phyloP scores from a whole-genome alignment of 2,113 vertebrate genomes.

The Sinocyclocheilus anophthalmus region DNA sequence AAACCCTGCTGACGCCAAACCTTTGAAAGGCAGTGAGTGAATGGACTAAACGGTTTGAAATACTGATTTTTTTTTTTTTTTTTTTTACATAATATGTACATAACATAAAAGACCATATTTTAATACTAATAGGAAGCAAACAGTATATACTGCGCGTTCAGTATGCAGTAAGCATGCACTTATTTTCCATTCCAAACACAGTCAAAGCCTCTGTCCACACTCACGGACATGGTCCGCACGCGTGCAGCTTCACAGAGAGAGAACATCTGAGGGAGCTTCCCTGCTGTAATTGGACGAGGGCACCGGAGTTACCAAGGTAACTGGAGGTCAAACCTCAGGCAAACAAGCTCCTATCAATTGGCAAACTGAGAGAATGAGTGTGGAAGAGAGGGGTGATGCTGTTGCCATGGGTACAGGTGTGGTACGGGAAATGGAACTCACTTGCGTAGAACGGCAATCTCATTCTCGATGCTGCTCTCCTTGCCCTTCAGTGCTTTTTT shows the following conservation, averaged over 20 bases:
- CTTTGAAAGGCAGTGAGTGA: neutral
- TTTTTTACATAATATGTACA: neutral
- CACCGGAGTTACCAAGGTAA: slow-evolving; percentile 37
- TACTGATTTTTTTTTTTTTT: too few relatives aligned
- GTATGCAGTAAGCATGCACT: neutral
- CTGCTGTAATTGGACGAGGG: slow-evolving; percentile 30
- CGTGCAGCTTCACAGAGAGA: neutral
- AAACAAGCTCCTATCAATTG: slow-evolving; percentile 17
- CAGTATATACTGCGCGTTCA: neutral
- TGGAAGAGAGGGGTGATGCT: slow-evolving; percentile 20
- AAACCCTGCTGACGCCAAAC: too few relatives aligned
- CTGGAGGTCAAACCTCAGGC: slow-evolving; percentile 31
- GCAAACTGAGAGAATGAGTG: slow-evolving; percentile 17
- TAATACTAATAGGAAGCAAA: neutral
- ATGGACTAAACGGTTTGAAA: neutral
- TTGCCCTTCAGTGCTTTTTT: slow-evolving; percentile 98
- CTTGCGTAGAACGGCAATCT: slow-evolving; percentile 94
- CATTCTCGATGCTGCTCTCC: slow-evolving; percentile 97
- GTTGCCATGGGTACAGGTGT: slow-evolving; percentile 37
- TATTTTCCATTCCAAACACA: neutral
- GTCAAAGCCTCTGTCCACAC: neutral
- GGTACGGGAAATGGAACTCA: slow-evolving; percentile 72
- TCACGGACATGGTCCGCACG: neutral
- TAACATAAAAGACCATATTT: neutral
- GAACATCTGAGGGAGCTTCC: slow-evolving; percentile 7